Base-by-base conservation (phyloP, 2,113 vertebrate species). In the Alligator sinensis region DNA sequence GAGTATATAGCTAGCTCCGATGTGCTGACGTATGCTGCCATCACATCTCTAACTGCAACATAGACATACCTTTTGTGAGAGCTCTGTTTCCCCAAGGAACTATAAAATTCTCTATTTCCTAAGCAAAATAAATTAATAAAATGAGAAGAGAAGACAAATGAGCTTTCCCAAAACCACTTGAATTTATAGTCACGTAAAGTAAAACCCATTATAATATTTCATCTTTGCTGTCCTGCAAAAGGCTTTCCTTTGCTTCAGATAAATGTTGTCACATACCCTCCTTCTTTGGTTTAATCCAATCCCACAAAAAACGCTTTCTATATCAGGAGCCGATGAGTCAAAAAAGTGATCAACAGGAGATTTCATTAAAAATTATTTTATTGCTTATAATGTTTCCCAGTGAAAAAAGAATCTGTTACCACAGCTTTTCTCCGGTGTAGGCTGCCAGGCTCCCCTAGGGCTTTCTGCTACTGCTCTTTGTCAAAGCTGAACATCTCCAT, bases 21-120 rank as follows among this genome's bases (percentile, higher is more conserved):
- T 16, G 75, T 80, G 57, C 59, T 70, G 61, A 24, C 27, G 14
- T 57, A 57, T 74, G 17, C 55, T 80, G 27, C 47, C 21, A 59
- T 91, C 83, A 47, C 61, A 3, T 16, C 93, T 80, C 89, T 86
- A 76, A n/a, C 79, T 84, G 55, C 74, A 88, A 78, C 6, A 78
- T n/a, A 81, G 19, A 82, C 0, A 27, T 34, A 14, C 25, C 83
- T 5, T 88, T 94, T 68, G 0, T 55, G 27, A 81, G 74, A 77
- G 8, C 78, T 88, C 12, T 76, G 85, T 79, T 76, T 92, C 89
- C 17, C 24, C 3, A 11, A 79, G 15, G 24, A n/a, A 91, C 22
- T 7, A 15, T 6, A 82, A 18, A 2, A 38, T 84, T 72, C 25
- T 7, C 25, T 24, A 15, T 30, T 84, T 81, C 24, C 7, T 84